A percentile compares a stretch with the other conserved stretches of the same genome.
Evolutionary conservation across 1,140 invertebrate species (phyloP).

Genomic region (Stegodyphus dumicola): DNA sequence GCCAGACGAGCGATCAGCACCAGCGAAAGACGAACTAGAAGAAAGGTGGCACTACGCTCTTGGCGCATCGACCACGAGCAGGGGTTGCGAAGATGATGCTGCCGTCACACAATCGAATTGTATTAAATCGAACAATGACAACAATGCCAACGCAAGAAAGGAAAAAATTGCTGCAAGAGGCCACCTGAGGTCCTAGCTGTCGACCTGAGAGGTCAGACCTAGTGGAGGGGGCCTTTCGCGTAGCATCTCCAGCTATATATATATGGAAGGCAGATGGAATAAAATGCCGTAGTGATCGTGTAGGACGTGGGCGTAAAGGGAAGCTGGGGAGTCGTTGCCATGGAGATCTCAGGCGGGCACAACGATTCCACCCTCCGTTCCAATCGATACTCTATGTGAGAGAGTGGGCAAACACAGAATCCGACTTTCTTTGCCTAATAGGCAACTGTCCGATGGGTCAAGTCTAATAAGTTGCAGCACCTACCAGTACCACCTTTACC

Average conservation of each 20-base stretch:
- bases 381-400: constrained; percentile 5
- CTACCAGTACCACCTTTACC: constrained; percentile 18
- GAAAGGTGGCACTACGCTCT: neutral
- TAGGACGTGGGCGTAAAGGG: constrained; percentile 46
- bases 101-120: neutral
- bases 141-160: neutral
- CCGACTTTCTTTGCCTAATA: constrained; percentile 25
- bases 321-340: constrained; percentile 53
- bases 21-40: neutral
- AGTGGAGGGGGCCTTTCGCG: neutral
- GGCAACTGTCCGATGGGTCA: constrained; percentile 1
- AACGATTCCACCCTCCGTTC: constrained; percentile 19
- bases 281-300: neutral
- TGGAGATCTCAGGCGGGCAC: constrained; percentile 23
- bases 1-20: neutral
- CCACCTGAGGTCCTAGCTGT: constrained; percentile 21
- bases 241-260: neutral
- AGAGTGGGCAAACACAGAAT: neutral
- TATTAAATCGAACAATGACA: neutral
- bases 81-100: neutral
- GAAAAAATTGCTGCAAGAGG: neutral
- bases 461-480: neutral
- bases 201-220: constrained; percentile 13
- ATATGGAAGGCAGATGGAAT: neutral
- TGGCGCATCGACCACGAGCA: constrained; percentile 1